phyloP scores from a whole-genome alignment of 2,113 vertebrate species.

The Proterorhinus semilunaris region DNA sequence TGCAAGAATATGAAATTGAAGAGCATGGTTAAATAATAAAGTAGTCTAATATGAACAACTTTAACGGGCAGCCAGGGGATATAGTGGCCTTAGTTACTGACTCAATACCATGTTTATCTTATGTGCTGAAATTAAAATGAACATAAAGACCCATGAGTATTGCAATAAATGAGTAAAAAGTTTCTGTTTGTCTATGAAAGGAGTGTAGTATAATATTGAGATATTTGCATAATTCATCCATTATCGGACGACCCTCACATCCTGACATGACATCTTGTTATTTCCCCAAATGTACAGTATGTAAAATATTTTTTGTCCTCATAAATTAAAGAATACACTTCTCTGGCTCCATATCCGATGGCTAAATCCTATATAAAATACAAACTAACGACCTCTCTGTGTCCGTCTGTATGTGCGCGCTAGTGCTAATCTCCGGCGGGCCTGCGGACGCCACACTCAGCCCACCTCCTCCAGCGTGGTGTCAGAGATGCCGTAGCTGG shows the following conservation, averaged over 20 bases:
- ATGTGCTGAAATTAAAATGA: too few species aligned
- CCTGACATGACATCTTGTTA: too few species aligned
- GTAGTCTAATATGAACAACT: background rate
- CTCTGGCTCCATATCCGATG: background rate
- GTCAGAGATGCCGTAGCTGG: constrained; percentile 95
- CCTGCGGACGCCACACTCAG: constrained; percentile 19
- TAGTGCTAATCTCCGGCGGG: background rate
- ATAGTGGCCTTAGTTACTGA: background rate
- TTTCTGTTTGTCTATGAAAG: too few species aligned
- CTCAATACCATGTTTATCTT: background rate
- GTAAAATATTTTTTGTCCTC: too few species aligned
- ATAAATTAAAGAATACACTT: background rate
- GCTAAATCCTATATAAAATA: background rate
- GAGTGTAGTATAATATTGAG: too few species aligned
- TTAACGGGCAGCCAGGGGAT: background rate
- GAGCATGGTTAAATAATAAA: background rate
- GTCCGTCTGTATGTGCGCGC: constrained; percentile 3
- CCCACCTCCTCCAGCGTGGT: constrained; percentile 95
- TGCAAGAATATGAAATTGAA: constrained; percentile 12
- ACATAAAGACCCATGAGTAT: too few species aligned
- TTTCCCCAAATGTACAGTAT: too few species aligned
- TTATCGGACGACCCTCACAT: too few species aligned
- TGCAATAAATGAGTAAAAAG: too few species aligned
- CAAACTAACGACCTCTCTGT: background rate
- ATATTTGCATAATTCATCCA: too few species aligned